Base-by-base conservation (phyloP, 2,113 vertebrate species). In the Ardeotis arabs region DNA sequence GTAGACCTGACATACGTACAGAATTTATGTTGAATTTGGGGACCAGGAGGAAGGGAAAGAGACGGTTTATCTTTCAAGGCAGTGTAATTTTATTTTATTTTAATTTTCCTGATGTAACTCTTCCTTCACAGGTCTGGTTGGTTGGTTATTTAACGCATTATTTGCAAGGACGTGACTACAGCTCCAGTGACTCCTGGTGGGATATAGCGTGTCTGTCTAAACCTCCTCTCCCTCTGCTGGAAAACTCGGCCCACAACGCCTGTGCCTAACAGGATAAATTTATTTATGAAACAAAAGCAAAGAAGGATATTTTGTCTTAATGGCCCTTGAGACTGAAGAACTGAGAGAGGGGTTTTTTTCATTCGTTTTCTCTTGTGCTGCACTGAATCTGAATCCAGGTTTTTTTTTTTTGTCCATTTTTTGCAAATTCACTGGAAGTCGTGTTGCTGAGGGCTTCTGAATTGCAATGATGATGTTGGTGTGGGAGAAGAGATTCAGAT, bases 41-140 rank as follows among this genome's bases (percentile, higher is more conserved):
- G 89, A 91, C 93, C 82, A 97, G 95, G 96, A 76, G 69, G 93
- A 84, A 87, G 92, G 66, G 76, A 88, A 73, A 82, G 87, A 70
- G 62, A 80, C 85, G 58, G 41, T 82, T 83, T 75, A 22, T 90
- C 75, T 76, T 76, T 91, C 37, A 64, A 80, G 59, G 63, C 79
- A 69, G n/a, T 89, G 76, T 76, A 24, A 37, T 55, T 55, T n/a
- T 45, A 20, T 76, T 53, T 16, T 53, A 27, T 87, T 87, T 81
- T 80, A 7, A 15, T 44, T 44, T 44, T 44, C 41, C 70, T 95
- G 75, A n/a, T 14, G 4, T 80, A 89, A 39, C 91, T 96, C 74
- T 90, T 90, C 58, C 14, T 84, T 89, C 77, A 31, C 70, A 58
- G 60, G 53, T 95, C 49, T 18, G 59, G 58, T 88, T 87, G 85